These are phyloP conservation scores for Streptopelia turtur DNA, from an alignment of 2,797 vertebrate species.

Conservation along the genomic window DNA sequence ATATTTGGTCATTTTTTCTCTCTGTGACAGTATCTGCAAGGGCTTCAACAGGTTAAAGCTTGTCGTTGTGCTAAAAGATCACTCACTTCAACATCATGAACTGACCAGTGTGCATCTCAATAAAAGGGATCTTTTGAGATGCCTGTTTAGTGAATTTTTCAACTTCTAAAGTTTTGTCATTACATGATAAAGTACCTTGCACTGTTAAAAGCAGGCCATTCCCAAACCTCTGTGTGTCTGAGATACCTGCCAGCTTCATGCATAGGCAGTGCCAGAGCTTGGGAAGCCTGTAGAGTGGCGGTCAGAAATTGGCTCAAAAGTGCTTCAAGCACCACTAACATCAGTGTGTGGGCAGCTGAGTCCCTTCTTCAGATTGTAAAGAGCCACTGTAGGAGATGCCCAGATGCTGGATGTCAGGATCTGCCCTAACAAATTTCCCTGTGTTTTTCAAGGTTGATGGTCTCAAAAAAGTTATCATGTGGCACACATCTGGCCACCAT, in stretches of 20 bases:
- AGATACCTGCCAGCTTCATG: not conserved
- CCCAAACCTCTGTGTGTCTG: not conserved
- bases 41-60: not conserved
- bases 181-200: not conserved
- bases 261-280: not conserved
- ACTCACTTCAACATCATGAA: not conserved
- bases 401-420: not conserved
- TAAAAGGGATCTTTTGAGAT: not conserved
- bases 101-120: not conserved
- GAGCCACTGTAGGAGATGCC: not conserved
- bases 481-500: not conserved
- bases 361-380: not conserved
- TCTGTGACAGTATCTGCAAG: not conserved
- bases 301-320: not conserved
- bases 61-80: not conserved
- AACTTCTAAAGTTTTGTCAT: not conserved
- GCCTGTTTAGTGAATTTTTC: not conserved
- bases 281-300: not conserved
- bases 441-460: not conserved
- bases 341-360: not conserved
- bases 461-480: not conserved
- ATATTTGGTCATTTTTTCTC: not conserved
- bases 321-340: not conserved
- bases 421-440: not conserved
- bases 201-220: not conserved